Percentiles rank a stretch among this genome's conserved stretches.
phyloP scores from a whole-genome alignment of 1,140 invertebrate species.

The Pseudomyrmex concolor region DNA sequence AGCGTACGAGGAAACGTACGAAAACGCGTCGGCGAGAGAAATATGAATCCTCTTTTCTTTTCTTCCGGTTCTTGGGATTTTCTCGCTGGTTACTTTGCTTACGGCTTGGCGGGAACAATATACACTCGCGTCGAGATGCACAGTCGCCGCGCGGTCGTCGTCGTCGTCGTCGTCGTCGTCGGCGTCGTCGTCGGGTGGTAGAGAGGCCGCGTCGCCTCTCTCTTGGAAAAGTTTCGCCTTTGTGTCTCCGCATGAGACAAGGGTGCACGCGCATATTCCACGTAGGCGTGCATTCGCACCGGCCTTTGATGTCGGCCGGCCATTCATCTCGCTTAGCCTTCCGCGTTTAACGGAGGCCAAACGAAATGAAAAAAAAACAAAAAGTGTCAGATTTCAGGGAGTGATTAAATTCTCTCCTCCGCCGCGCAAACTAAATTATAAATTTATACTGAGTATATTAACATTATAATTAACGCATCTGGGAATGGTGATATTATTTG shows the following conservation, averaged over 20 bases:
- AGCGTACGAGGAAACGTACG: not conserved
- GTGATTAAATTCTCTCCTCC: not conserved
- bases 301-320: conserved; percentile 42
- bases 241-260: conserved; percentile 30
- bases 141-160: not conserved
- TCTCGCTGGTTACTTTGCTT: conserved; percentile 23
- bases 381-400: not conserved
- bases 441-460: not conserved
- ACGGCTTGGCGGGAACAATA: conserved; percentile 17
- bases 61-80: not conserved
- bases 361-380: not conserved
- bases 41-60: not conserved
- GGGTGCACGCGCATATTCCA: not conserved
- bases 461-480: conserved; percentile 1
- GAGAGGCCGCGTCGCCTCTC: conserved; percentile 16
- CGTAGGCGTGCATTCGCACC: not conserved
- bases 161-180: too few species aligned
- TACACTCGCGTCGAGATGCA: conserved; percentile 8
- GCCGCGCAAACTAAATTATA: not conserved
- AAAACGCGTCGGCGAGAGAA: not conserved
- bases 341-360: conserved; percentile 15
- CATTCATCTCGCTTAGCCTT: conserved; percentile 31
- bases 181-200: conserved; percentile 16
- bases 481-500: too few species aligned
- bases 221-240: conserved; percentile 34